Evolutionary conservation across 2,113 vertebrate genomes (phyloP), one percentile per base, ranked within the genome.

Genomic region (Centropus unirufus): DNA sequence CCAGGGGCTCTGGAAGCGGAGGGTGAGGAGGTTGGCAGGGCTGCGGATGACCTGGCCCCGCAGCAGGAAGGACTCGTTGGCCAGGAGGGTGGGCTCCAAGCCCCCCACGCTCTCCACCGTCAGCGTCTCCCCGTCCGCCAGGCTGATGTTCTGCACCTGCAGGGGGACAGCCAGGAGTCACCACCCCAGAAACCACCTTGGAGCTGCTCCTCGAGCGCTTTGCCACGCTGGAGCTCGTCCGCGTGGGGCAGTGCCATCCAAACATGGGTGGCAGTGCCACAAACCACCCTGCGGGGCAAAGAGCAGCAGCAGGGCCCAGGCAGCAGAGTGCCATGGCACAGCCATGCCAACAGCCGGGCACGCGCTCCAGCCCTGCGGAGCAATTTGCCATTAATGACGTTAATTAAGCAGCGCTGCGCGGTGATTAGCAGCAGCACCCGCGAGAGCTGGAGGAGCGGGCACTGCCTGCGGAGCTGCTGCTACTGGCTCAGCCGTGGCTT

Each of bases 11-110:
- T 98, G 98, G 97, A 99, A 98, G 84, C 93, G 98, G 73, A 99
- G 96, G 67, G 98, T 97, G 69, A 99, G 98, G 97, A 99, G 98
- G 95, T 99, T 99, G 93, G 98, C 99, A 6, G 98, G 98, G 96
- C 99, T 99, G 34, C 99, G 98, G 76, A 99, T 98, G 49, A 99
- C 98, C 94, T 99, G 98, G 26, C 99, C 99, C 69, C 98, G 98
- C 95, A 99, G 97, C 87, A 99, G 98, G 96, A 99, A 98, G 83
- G 99, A 99, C 95, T 99, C 98, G 6, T 99, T 99, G 96, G 99
- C 99, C 97, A 99, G 95, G n/a, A 98, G 97, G 32, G 97, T 92
- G 23, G 98, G 98, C 89, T 99, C 98, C 36, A 97, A 76, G 1
- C 98, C 98, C 6, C 98, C 98, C 0, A 97, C 32, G 8, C 98